Percentiles rank a stretch among this genome's conserved stretches.
Evolutionary conservation across 2,888 invertebrate genomes (phyloP).

Genomic region (Chymomyza caudatula): DNA sequence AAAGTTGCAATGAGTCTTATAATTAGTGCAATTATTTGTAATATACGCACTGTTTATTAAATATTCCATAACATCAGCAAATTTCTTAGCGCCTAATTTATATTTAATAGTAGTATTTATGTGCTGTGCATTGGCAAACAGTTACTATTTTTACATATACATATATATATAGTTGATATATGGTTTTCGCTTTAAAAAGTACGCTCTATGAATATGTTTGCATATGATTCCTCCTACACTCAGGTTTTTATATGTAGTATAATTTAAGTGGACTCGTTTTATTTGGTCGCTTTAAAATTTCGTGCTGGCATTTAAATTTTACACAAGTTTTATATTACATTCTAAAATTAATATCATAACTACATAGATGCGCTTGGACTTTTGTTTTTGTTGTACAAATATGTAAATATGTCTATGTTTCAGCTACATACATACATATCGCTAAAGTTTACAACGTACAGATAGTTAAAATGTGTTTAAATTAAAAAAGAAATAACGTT

Average conservation of each 20-base stretch:
- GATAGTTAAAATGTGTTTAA: constrained; percentile 57
- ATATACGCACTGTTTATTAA: constrained; percentile 27
- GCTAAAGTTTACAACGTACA: constrained; percentile 44
- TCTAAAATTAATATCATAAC: background rate
- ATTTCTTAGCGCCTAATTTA: constrained; percentile 56
- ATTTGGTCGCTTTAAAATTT: constrained; percentile 65
- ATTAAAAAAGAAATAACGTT: constrained; percentile 46
- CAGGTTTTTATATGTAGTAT: constrained; percentile 27
- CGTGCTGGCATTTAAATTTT: constrained; percentile 37
- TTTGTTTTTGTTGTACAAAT: background rate
- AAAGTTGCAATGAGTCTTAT: background rate
- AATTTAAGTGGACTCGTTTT: constrained; percentile 53
- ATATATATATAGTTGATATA: constrained; percentile 29
- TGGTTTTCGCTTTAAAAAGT: constrained; percentile 55
- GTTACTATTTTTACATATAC: constrained; percentile 33
- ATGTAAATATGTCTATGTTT: background rate
- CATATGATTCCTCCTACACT: constrained; percentile 22
- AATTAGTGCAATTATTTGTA: background rate
- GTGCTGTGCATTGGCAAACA: constrained; percentile 21
- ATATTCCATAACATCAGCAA: constrained; percentile 70
- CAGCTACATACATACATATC: constrained; percentile 6
- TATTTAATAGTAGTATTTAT: constrained; percentile 62
- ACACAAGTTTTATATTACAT: background rate
- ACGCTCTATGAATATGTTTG: constrained; percentile 32
- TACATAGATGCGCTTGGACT: background rate